These are phyloP conservation scores for Myopa testacea DNA, from an alignment of 2,888 invertebrate genomes.

Conservation along the genomic window DNA sequence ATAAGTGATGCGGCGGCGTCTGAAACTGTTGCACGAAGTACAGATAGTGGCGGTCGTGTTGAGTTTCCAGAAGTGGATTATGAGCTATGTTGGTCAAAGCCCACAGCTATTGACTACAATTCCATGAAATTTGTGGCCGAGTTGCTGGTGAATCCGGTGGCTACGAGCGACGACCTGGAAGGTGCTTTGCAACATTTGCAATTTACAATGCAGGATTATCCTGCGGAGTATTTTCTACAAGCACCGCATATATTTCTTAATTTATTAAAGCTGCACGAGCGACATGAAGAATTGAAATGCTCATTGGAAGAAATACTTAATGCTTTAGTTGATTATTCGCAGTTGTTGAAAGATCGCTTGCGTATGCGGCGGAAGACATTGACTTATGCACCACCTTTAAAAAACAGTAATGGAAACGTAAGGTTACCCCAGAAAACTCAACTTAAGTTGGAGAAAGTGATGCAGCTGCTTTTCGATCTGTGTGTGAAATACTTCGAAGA, in stretches of 20 bases:
- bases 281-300: constrained; percentile 38
- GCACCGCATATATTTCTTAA: constrained; percentile 61
- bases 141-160: constrained; percentile 46
- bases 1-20: constrained; percentile 31
- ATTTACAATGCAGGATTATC: constrained; percentile 63
- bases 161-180: constrained; percentile 50
- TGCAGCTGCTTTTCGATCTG: constrained; percentile 51
- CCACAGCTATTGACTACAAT: constrained; percentile 56
- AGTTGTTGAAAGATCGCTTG: constrained; percentile 53
- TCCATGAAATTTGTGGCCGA: constrained; percentile 59
- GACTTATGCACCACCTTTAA: constrained; percentile 42
- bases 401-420: no score
- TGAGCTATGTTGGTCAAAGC: constrained; percentile 60
- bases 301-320: constrained; percentile 50
- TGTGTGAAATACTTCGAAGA: constrained; percentile 49
- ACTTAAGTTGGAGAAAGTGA: constrained; percentile 52
- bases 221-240: constrained; percentile 65
- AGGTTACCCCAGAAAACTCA: constrained; percentile 46
- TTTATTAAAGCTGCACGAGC: constrained; percentile 54
- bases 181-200: constrained; percentile 57
- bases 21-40: not conserved
- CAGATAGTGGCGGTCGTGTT: not conserved
- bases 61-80: constrained; percentile 49
- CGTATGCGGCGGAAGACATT: constrained; percentile 48
- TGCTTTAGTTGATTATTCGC: constrained; percentile 51